Evolutionary conservation across 2,888 invertebrate genomes (phyloP).

Genomic region (Acrocyrtus sp.): DNA sequence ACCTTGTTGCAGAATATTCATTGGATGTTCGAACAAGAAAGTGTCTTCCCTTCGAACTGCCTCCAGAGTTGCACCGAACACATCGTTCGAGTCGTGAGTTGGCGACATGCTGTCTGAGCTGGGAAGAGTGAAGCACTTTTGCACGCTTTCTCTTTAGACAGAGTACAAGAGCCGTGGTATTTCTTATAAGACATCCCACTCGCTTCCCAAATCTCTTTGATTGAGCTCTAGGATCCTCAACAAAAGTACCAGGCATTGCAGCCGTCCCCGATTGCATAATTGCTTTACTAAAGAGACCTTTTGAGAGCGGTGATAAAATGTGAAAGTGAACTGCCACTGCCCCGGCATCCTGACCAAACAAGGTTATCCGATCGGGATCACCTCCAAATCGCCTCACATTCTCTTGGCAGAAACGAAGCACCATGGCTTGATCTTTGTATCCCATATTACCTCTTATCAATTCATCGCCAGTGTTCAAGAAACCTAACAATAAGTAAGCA

Average conservation of each 20-base stretch:
- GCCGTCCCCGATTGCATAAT: conserved; percentile 54
- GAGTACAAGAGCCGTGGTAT: conserved; percentile 50
- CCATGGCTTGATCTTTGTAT: conserved; percentile 50
- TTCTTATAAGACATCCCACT: conserved; percentile 53
- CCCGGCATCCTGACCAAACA: conserved; percentile 50
- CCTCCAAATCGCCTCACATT: conserved; percentile 53
- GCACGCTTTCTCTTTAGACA: conserved; percentile 54
- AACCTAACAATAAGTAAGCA: too few relatives aligned
- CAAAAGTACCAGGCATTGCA: conserved; percentile 45
- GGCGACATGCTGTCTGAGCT: conserved; percentile 43
- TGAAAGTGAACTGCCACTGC: conserved; percentile 52
- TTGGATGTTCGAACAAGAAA: conserved; percentile 55
- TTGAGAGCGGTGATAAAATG: conserved; percentile 53
- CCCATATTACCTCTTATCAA: conserved; percentile 10
- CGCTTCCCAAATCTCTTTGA: conserved; percentile 52
- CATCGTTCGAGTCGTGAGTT: conserved; percentile 32
- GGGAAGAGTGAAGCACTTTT: conserved; percentile 31
- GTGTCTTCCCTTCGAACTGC: conserved; percentile 50
- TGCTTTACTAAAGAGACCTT: conserved; percentile 50
- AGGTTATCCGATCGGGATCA: conserved; percentile 50
- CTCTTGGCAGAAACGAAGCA: conserved; percentile 37
- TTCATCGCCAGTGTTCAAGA: not conserved
- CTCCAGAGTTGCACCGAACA: conserved; percentile 49
- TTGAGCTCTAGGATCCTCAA: conserved; percentile 47
- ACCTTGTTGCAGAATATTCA: conserved; percentile 51